A percentile compares a stretch with the other conserved stretches of the same genome.
Evolutionary conservation across 2,888 invertebrate genomes (phyloP).

Genomic region (Hylaea fasciaria): DNA sequence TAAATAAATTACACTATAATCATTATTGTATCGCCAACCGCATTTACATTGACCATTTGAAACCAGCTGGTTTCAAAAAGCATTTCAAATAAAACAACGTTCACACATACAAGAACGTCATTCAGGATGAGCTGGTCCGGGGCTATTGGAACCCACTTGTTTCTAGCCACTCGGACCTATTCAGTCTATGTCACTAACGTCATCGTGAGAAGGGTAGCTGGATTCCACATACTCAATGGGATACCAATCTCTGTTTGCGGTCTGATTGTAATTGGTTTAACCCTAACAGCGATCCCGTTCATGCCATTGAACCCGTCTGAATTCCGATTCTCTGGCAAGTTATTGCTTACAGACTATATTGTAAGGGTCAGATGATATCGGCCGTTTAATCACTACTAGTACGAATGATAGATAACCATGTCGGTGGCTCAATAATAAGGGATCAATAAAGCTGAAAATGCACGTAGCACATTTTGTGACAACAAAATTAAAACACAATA

Average conservation of each 20-base stretch:
- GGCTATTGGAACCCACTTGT: not conserved
- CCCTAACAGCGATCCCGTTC: constrained; percentile 5
- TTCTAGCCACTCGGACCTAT: not conserved
- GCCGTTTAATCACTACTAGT: not conserved
- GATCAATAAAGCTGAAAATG: no score
- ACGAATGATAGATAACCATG: not conserved
- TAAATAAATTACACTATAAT: no score
- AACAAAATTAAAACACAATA: no score
- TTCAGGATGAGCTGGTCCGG: no score
- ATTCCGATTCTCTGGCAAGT: not conserved
- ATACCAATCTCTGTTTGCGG: constrained; percentile 34
- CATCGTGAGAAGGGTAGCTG: constrained; percentile 10
- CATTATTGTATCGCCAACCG: no score
- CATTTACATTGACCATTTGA: no score
- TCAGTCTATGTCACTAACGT: not conserved
- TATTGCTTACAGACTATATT: not conserved
- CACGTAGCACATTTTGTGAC: no score
- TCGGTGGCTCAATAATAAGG: not conserved
- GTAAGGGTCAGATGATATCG: not conserved
- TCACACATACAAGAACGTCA: no score
- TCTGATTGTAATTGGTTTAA: constrained; percentile 33
- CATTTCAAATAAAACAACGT: no score
- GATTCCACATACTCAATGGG: constrained; percentile 30
- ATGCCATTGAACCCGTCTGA: constrained; percentile 2
- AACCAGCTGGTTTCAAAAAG: no score